These are phyloP conservation scores for Australoheros scitulus DNA, from an alignment of 2,113 vertebrate species.

Conservation along the genomic window DNA sequence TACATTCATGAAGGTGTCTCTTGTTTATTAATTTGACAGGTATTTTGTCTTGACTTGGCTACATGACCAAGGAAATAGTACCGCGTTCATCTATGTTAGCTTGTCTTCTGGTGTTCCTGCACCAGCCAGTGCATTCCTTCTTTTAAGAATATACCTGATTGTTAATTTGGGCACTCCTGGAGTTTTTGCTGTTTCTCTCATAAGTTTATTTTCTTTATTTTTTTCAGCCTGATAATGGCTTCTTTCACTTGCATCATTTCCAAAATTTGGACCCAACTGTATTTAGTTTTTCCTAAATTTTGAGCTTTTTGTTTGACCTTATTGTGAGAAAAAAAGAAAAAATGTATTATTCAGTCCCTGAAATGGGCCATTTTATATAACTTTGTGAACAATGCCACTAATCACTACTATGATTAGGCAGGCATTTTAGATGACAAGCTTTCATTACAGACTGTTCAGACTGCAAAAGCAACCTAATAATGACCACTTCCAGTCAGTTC, in stretches of 20 bases:
- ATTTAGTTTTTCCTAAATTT: not conserved
- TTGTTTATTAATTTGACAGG: too few relatives aligned
- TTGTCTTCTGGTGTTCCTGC: not conserved
- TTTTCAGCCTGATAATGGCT: accelerated
- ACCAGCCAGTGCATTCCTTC: not conserved
- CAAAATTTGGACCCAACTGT: too few relatives aligned
- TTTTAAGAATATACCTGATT: not conserved
- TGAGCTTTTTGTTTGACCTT: not conserved
- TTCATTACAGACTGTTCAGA: not conserved
- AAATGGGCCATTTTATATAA: not conserved
- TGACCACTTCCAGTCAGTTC: not conserved
- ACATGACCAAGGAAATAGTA: too few relatives aligned
- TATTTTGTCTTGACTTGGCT: too few relatives aligned
- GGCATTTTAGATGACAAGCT: not conserved
- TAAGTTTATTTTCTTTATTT: not conserved
- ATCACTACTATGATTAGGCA: not conserved
- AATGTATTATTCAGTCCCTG: not conserved
- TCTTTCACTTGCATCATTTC: not conserved
- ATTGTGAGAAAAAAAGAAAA: not conserved
- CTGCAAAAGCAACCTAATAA: not conserved
- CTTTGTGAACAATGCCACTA: not conserved
- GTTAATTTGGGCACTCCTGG: too few relatives aligned
- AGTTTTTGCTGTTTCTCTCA: not conserved
- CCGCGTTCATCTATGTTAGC: too few relatives aligned
- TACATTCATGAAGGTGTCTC: too few relatives aligned